phyloP scores from a whole-genome alignment of 2,113 vertebrate species.

The Hyperoodon ampullatus region DNA sequence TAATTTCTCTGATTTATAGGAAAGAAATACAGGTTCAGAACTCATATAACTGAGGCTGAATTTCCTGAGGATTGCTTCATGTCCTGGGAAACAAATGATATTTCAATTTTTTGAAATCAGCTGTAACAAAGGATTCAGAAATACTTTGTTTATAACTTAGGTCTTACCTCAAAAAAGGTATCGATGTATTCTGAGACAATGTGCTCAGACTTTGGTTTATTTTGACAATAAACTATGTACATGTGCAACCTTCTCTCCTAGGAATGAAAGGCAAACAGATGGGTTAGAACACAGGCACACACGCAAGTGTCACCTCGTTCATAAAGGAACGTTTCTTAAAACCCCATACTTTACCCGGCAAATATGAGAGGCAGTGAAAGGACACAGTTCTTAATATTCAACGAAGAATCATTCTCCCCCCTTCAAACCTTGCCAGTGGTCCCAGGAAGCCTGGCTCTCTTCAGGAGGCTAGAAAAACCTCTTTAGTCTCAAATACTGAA shows the following conservation, averaged over 20 bases:
- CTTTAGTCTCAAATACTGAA: background rate
- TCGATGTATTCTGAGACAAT: slow-evolving; percentile 98
- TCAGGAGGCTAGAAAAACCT: background rate
- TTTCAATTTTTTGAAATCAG: background rate
- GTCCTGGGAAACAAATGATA: background rate
- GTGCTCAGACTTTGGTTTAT: slow-evolving; percentile 99
- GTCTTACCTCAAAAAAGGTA: slow-evolving; percentile 97
- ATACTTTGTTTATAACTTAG: background rate
- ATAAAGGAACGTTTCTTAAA: background rate
- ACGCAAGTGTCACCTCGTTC: background rate
- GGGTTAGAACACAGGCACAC: background rate
- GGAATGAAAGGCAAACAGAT: slow-evolving; percentile 57
- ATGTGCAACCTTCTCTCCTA: slow-evolving; percentile 98
- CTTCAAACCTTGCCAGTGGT: background rate
- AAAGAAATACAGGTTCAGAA: background rate
- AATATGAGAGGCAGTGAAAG: background rate
- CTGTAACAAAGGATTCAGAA: background rate
- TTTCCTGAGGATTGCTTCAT: background rate
- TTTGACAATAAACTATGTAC: slow-evolving; percentile 99
- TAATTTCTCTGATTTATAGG: background rate
- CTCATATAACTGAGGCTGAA: background rate
- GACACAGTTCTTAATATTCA: background rate
- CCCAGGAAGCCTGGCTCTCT: background rate
- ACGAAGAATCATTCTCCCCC: background rate
- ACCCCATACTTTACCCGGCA: background rate